Evolutionary conservation across 2,797 vertebrate species (phyloP), one percentile per base, ranked within the genome.

Genomic region (Enteromius radiatus): DNA sequence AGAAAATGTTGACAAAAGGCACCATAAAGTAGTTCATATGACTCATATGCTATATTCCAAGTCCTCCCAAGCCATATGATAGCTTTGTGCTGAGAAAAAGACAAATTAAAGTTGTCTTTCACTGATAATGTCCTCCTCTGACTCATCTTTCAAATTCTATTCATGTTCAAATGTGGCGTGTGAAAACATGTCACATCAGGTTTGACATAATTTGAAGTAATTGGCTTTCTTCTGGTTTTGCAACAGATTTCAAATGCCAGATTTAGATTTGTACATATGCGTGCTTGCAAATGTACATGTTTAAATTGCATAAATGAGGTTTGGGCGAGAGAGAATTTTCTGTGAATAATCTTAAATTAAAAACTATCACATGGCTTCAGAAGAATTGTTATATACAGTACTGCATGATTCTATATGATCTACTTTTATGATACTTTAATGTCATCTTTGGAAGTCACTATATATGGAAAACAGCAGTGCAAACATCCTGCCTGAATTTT

Each of bases 31-130:
- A 49, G 8, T 31, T 26, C 15, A 31, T 5, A 31, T 19, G 8
- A 71, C 69, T 71, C 45, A 49, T 71, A 49, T 10, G 1, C 9
- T 11, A 49, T 71, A 31, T 49, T 71, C 17, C 31, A 75, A 56
- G 12, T 23, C 49, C 54, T 17, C 3, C 2, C 4, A 56, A 56
- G 12, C 71, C n/a, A 4, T 17, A 17, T 2, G 3, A 17, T 74
- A 17, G 21, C 73, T 56, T 59, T 15, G 7, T 56, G 33, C 33
- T 38, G 6, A 75, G 52, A 14, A 75, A 56, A 56, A 56, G 7
- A 75, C 7, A 17, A 23, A 75, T 75, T 75, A 9, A 74, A 56
- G 5, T 75, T 23, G 12, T 75, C 56, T 75, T 75, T 75, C 7
- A 5, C 8, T 17, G 4, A 59, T 26, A 41, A 56, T 75, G 6